Conservation (phyloP, 2,888 invertebrate species). For the Hypomecis atomaria region DNA sequence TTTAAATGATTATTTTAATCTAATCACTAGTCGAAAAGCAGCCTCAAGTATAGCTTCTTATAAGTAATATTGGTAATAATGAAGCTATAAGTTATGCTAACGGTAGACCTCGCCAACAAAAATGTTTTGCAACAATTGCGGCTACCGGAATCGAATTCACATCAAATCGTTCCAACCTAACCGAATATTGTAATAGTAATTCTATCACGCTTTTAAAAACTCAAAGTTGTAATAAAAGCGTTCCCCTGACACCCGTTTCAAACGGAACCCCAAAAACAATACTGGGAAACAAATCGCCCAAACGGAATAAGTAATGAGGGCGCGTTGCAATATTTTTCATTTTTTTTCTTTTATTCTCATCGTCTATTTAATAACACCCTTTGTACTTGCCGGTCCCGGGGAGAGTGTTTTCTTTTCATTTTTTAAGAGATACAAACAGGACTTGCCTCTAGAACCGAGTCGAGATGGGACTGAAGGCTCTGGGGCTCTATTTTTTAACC, state of each 20-base stretch:
- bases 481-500: too few species aligned
- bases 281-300: constrained; percentile 62
- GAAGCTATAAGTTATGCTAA: too few species aligned
- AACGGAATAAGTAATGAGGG: constrained; percentile 75
- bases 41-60: too few species aligned
- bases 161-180: too few species aligned
- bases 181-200: too few species aligned
- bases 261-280: constrained; percentile 44
- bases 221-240: constrained; percentile 12
- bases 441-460: background rate
- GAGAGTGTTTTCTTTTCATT: constrained; percentile 45
- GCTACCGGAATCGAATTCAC: too few species aligned
- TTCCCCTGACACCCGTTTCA: constrained; percentile 16
- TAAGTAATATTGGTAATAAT: too few species aligned
- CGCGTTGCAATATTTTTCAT: constrained; percentile 62
- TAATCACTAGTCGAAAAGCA: too few species aligned
- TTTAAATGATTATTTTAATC: too few species aligned
- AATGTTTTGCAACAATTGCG: too few species aligned
- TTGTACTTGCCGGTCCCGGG: constrained; percentile 46
- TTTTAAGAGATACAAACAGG: constrained; percentile 18
- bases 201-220: background rate
- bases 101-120: too few species aligned
- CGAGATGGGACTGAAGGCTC: background rate
- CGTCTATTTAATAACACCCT: constrained; percentile 65
- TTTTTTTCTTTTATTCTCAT: constrained; percentile 49